Evolutionary conservation across 2,888 invertebrate species (phyloP).

Genomic region (Drosophila nr. perissopoda): DNA sequence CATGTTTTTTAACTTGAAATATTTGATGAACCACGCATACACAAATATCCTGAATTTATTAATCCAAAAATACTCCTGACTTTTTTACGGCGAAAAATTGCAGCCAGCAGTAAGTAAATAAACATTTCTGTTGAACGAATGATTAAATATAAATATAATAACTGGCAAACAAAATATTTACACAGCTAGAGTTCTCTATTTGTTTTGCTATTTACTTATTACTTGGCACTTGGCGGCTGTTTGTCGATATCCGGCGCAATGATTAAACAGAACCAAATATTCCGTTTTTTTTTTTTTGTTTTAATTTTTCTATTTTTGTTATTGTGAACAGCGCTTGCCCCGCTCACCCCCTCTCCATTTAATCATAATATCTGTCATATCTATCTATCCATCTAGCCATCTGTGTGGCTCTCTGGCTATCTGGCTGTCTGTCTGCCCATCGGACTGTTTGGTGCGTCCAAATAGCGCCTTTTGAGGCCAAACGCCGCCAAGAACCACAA

Average conservation of each 20-base stretch:
- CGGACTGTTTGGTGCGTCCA: conserved; percentile 34
- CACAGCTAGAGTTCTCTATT: neutral
- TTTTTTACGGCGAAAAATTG: neutral
- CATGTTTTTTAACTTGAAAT: neutral
- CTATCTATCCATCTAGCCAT: neutral
- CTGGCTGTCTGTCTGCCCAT: conserved; percentile 24
- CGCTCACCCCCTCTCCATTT: neutral
- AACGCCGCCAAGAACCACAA: conserved; percentile 30
- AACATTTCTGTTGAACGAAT: conserved; percentile 3
- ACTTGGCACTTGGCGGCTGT: neutral
- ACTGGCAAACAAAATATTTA: neutral
- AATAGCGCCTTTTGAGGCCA: conserved; percentile 61
- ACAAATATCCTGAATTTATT: neutral
- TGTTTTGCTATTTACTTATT: neutral
- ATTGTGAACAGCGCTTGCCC: neutral
- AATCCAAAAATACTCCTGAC: neutral
- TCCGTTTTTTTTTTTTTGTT: neutral
- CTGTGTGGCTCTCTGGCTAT: conserved; percentile 3
- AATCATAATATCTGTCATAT: conserved; percentile 6
- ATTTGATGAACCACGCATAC: neutral
- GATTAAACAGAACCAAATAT: conserved; percentile 25
- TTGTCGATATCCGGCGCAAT: conserved; percentile 34
- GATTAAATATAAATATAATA: neutral
- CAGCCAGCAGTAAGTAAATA: conserved; percentile 2
- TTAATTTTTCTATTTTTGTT: neutral